A percentile compares a stretch with the other conserved stretches of the same genome.
These are phyloP conservation scores for Sebastes cheni DNA, from an alignment of 2,797 vertebrate species.

Conservation along the genomic window DNA sequence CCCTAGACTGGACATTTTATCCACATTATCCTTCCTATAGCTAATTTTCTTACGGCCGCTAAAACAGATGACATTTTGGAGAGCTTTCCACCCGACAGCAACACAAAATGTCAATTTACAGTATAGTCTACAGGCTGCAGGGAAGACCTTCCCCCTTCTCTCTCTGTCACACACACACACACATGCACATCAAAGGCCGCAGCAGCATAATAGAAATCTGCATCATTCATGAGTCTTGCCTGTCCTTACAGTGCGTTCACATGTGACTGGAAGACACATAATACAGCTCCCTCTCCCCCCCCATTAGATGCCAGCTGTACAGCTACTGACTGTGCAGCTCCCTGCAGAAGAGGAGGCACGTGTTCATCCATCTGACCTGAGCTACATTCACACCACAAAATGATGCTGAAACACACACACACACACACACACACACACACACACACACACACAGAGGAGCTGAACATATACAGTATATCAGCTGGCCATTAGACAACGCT, in stretches of 20 bases:
- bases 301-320: slow-evolving; percentile 63
- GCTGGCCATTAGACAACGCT: slow-evolving; percentile 3
- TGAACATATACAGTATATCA: slow-evolving; percentile 7
- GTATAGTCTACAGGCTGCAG: background rate
- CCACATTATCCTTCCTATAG: background rate
- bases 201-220: slow-evolving; percentile 49
- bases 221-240: slow-evolving; percentile 58
- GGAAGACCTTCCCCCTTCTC: background rate
- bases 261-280: slow-evolving; percentile 55
- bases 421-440: slow-evolving; percentile 4
- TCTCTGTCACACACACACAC: slow-evolving; percentile 13
- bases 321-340: slow-evolving; percentile 55
- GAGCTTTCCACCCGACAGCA: background rate
- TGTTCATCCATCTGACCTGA: slow-evolving; percentile 77
- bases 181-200: slow-evolving; percentile 49
- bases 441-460: slow-evolving; percentile 8
- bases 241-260: slow-evolving; percentile 10
- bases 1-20: background rate
- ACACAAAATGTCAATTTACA: slow-evolving; percentile 6
- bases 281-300: slow-evolving; percentile 28
- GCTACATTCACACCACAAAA: slow-evolving; percentile 53
- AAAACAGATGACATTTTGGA: slow-evolving; percentile 3
- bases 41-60: background rate
- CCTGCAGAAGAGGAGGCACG: slow-evolving; percentile 72
- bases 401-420: slow-evolving; percentile 31